phyloP scores from a whole-genome alignment of 2,888 invertebrate genomes.

The Digitonthophagus gazella region DNA sequence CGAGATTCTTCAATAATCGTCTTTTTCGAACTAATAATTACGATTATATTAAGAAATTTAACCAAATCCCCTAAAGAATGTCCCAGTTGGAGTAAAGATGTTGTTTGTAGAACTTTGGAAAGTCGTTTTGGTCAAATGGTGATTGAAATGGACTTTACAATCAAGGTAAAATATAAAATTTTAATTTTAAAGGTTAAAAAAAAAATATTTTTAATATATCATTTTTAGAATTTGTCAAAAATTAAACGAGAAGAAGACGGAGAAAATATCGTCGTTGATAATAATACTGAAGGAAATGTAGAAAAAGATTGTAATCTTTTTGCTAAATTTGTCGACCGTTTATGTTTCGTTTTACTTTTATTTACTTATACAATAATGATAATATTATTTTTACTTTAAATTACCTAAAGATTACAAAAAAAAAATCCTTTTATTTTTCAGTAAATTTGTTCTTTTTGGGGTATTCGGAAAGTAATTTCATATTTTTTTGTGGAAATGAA shows the following conservation, averaged over 20 bases:
- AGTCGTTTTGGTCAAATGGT: constrained; percentile 31
- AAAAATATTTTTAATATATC: not conserved
- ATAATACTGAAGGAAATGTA: constrained; percentile 22
- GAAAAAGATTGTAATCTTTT: constrained; percentile 43
- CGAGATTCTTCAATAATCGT: constrained; percentile 38
- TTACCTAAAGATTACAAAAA: not conserved
- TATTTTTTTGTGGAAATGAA: too few relatives aligned
- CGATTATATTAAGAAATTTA: constrained; percentile 41
- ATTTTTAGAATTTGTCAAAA: constrained; percentile 38
- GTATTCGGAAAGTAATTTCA: too few relatives aligned
- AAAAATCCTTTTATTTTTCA: too few relatives aligned
- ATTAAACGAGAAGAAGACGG: constrained; percentile 46
- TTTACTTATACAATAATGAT: constrained; percentile 1
- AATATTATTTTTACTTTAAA: not conserved
- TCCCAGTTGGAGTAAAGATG: constrained; percentile 39
- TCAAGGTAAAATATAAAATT: constrained; percentile 31
- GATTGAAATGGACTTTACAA: constrained; percentile 30
- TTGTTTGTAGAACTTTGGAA: constrained; percentile 27
- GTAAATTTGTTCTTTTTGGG: too few relatives aligned
- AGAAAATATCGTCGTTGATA: constrained; percentile 34
- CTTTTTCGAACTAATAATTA: constrained; percentile 41
- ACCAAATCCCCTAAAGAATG: constrained; percentile 34
- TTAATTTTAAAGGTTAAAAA: not conserved
- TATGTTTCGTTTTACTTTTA: constrained; percentile 27
- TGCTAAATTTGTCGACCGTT: constrained; percentile 44